Conservation (phyloP, 1,140 invertebrate genomes). For the Anoplophora glabripennis region DNA sequence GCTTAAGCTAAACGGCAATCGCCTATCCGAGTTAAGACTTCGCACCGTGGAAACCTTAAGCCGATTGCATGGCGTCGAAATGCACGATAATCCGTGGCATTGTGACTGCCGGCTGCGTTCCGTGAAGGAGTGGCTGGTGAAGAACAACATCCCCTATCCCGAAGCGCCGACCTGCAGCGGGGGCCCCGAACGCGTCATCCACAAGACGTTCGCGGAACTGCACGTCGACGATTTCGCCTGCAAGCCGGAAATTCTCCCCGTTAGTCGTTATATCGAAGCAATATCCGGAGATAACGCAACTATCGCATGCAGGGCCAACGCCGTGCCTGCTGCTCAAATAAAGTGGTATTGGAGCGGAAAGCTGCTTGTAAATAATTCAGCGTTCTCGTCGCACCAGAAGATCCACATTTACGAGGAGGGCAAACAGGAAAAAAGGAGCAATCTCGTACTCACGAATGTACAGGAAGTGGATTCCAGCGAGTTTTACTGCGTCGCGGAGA, state of each 20-base stretch:
- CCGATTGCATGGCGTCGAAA: conserved; percentile 75
- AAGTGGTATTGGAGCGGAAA: conserved; percentile 87
- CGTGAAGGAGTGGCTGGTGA: conserved; percentile 79
- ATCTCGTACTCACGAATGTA: conserved; percentile 80
- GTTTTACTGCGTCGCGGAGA: conserved; percentile 89
- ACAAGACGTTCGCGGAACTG: conserved; percentile 71
- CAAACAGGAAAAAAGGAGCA: conserved; percentile 69
- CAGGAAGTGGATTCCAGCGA: conserved; percentile 84
- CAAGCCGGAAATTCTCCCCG: conserved; percentile 74
- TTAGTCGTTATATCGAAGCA: conserved; percentile 72
- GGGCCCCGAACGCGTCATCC: conserved; percentile 63
- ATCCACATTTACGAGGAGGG: conserved; percentile 78
- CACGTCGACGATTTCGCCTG: conserved; percentile 83
- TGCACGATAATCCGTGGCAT: conserved; percentile 89
- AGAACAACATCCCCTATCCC: conserved; percentile 77
- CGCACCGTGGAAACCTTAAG: conserved; percentile 70
- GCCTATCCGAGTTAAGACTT: conserved; percentile 66
- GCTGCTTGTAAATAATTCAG: conserved; percentile 73
- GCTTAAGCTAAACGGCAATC: conserved; percentile 79
- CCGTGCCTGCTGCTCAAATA: conserved; percentile 75
- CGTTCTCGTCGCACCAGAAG: conserved; percentile 76
- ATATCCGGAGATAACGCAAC: conserved; percentile 81
- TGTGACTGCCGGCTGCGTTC: conserved; percentile 84
- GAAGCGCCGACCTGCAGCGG: conserved; percentile 71
- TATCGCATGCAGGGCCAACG: conserved; percentile 74